Evolutionary conservation across 1,140 invertebrate genomes (phyloP).

Genomic region (Orchesella cincta): DNA sequence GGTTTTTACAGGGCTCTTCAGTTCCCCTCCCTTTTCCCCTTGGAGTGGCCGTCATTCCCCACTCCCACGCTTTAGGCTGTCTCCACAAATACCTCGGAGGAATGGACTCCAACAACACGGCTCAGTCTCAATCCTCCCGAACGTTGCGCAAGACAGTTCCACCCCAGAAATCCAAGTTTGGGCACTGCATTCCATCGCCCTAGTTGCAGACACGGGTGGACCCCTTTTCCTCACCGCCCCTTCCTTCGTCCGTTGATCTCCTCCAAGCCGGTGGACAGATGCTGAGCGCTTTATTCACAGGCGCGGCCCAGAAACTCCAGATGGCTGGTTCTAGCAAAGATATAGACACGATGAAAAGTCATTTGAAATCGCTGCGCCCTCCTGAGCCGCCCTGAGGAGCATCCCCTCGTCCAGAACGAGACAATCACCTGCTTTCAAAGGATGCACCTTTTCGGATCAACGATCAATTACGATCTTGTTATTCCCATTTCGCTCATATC

Average conservation of each 20-base stretch:
- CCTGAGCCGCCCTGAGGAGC: slow-evolving; percentile 81
- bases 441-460: slow-evolving; percentile 90
- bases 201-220: slow-evolving; percentile 96
- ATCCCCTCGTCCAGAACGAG: slow-evolving; percentile 89
- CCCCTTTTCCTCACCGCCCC: slow-evolving; percentile 95
- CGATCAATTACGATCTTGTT: slow-evolving; percentile 87
- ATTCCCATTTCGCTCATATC: slow-evolving; percentile 90
- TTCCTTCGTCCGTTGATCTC: slow-evolving; percentile 89
- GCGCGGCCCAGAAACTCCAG: slow-evolving; percentile 95
- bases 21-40: slow-evolving; percentile 85
- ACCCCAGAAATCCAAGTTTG: slow-evolving; percentile 92
- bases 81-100: slow-evolving; percentile 87
- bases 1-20: slow-evolving; percentile 61
- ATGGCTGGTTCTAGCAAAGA: slow-evolving; percentile 53
- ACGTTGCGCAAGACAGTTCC: slow-evolving; percentile 88
- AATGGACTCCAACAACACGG: slow-evolving; percentile 91
- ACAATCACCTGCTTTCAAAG: slow-evolving; percentile 95
- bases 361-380: slow-evolving; percentile 72
- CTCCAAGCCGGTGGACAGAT: slow-evolving; percentile 93
- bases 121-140: slow-evolving; percentile 88
- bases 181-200: slow-evolving; percentile 90
- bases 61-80: slow-evolving; percentile 89
- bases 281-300: slow-evolving; percentile 90
- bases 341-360: slow-evolving; percentile 45
- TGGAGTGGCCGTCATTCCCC: slow-evolving; percentile 96